These are phyloP conservation scores for Xenopus petersii DNA, from an alignment of 2,797 vertebrate genomes.

Conservation along the genomic window DNA sequence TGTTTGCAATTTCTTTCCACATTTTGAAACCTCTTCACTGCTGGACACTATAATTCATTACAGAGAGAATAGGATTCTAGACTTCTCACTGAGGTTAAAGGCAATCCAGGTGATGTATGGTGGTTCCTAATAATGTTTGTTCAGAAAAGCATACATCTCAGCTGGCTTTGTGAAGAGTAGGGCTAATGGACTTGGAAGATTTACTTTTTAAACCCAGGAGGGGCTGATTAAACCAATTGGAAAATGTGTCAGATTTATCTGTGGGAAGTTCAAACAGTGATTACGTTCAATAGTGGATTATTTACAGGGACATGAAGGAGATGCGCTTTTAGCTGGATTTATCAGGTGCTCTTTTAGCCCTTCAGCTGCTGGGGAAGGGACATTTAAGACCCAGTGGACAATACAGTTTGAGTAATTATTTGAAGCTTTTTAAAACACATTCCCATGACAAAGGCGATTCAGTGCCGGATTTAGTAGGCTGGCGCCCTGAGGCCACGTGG, in stretches of 20 bases:
- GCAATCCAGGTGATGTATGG: constrained; percentile 1
- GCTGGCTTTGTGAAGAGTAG: neutral
- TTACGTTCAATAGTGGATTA: constrained; percentile 1
- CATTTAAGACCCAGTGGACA: too few species aligned
- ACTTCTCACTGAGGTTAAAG: neutral
- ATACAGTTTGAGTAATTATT: too few species aligned
- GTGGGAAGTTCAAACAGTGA: constrained; percentile 16
- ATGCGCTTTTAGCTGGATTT: constrained; percentile 3
- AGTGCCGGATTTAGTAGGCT: too few species aligned
- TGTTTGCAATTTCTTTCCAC: too few species aligned
- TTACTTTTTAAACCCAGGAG: constrained; percentile 15
- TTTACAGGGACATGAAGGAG: constrained; percentile 14
- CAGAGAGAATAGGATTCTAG: too few species aligned
- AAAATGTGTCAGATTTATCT: constrained; percentile 25
- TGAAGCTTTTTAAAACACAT: too few species aligned
- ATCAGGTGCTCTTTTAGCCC: neutral
- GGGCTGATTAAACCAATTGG: constrained; percentile 15
- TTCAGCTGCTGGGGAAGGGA: too few species aligned
- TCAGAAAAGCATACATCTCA: neutral
- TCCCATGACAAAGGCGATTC: too few species aligned
- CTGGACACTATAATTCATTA: neutral
- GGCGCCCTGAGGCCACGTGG: too few species aligned
- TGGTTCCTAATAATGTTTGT: neutral
- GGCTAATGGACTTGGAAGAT: constrained; percentile 10
- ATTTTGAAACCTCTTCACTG: neutral